Evolutionary conservation across 2,113 vertebrate species (phyloP).

Genomic region (Prinia subflava): DNA sequence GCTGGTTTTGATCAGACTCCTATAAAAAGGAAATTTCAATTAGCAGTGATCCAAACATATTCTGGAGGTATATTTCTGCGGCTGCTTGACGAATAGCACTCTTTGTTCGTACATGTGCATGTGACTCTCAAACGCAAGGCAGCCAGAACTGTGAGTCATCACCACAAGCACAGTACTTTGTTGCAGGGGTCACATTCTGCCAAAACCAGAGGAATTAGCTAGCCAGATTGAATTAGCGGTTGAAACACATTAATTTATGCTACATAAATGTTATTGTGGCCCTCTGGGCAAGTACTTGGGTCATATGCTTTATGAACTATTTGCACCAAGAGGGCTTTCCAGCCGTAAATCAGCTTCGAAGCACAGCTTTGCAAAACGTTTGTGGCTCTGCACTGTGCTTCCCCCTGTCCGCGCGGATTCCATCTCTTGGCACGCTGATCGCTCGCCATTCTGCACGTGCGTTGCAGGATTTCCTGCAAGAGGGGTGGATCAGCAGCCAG

Average conservation of each 20-base stretch:
- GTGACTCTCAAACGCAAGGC: neutral
- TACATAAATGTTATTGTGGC: slow-evolving; percentile 80
- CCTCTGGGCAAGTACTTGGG: slow-evolving; percentile 71
- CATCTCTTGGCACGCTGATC: neutral
- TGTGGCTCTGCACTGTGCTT: neutral
- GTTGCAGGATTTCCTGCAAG: slow-evolving; percentile 37
- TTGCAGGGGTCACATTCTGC: slow-evolving; percentile 53
- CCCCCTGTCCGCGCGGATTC: rapidly evolving
- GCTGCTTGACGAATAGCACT: slow-evolving; percentile 37
- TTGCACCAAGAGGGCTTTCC: slow-evolving; percentile 57
- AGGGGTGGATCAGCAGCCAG: slow-evolving; percentile 5
- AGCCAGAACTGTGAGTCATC: slow-evolving; percentile 65
- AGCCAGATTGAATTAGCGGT: slow-evolving; percentile 74
- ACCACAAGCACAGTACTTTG: slow-evolving; percentile 46
- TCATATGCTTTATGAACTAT: slow-evolving; percentile 72
- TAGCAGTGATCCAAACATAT: slow-evolving; percentile 62
- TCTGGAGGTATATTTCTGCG: slow-evolving; percentile 66
- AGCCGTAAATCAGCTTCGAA: slow-evolving; percentile 52
- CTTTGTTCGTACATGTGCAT: slow-evolving; percentile 43
- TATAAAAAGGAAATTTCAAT: slow-evolving; percentile 77
- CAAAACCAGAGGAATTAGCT: slow-evolving; percentile 72
- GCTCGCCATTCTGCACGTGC: neutral
- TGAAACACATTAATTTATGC: slow-evolving; percentile 77
- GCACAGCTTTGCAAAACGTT: neutral
- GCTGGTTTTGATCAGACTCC: slow-evolving; percentile 72